Evolutionary conservation across 2,113 vertebrate genomes (phyloP).

Genomic region (Crotalus viridis): DNA sequence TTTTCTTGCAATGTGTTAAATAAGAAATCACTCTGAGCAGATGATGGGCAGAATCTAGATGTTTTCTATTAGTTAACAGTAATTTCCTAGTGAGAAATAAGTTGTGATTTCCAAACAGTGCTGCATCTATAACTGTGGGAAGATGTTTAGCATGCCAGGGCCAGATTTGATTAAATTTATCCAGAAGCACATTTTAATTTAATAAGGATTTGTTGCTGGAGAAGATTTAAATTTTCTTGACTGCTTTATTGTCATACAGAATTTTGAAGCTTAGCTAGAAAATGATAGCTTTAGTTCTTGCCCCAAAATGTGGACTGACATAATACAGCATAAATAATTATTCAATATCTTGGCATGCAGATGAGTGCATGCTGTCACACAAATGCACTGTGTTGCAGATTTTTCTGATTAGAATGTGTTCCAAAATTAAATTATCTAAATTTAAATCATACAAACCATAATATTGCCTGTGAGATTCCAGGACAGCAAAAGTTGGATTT

Average conservation of each 20-base stretch:
- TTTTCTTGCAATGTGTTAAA: conserved; percentile 59
- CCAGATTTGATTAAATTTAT: background rate
- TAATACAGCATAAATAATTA: background rate
- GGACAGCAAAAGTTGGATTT: background rate
- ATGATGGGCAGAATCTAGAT: conserved; percentile 57
- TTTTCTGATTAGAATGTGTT: background rate
- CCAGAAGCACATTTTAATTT: conserved; percentile 6
- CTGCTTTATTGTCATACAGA: background rate
- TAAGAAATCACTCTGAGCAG: conserved; percentile 60
- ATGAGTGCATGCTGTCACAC: background rate
- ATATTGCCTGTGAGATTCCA: background rate
- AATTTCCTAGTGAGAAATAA: conserved; percentile 57
- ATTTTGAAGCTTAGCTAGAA: background rate
- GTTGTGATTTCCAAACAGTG: conserved; percentile 36
- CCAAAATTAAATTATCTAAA: background rate
- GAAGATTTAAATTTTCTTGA: background rate
- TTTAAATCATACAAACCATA: background rate
- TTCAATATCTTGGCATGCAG: background rate
- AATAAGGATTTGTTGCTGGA: background rate
- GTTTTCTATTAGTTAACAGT: conserved; percentile 58
- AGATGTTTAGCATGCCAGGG: background rate
- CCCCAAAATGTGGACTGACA: background rate
- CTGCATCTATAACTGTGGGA: conserved; percentile 9
- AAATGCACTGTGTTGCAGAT: background rate
- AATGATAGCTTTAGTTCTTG: background rate